Conservation (phyloP, 2,797 vertebrate species). For the Lepus oiostolus region DNA sequence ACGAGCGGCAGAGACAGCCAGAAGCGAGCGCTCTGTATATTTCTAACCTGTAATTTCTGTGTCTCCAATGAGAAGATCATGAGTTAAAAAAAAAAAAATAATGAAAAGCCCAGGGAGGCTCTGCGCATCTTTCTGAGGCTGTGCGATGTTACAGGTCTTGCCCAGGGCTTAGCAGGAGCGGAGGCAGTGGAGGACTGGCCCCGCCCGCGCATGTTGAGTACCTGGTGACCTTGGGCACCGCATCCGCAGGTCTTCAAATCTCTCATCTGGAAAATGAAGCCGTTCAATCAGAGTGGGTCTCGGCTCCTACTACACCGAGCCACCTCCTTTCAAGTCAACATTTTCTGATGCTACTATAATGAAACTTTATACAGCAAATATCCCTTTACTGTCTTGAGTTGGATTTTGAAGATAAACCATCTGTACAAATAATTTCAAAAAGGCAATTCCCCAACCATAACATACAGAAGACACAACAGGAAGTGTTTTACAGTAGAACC, state of each 20-base stretch:
- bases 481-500: not conserved
- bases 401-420: not conserved
- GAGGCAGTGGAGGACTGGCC: not conserved
- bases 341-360: not conserved
- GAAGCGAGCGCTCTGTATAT: constrained; percentile 27
- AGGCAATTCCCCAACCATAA: not conserved
- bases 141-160: not conserved
- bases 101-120: not conserved
- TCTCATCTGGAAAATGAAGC: not conserved
- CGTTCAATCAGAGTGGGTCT: not conserved
- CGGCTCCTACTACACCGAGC: not conserved
- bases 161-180: too few relatives aligned
- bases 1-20: not conserved
- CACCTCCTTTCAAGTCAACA: not conserved
- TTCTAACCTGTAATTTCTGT: constrained; percentile 56
- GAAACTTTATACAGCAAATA: constrained; percentile 14
- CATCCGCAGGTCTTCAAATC: not conserved
- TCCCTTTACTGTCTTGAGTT: not conserved
- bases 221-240: not conserved
- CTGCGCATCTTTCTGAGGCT: not conserved
- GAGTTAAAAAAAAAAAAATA: constrained; percentile 28
- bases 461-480: not conserved
- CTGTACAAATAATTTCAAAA: not conserved
- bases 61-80: constrained; percentile 58
- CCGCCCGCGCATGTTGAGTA: not conserved